Base-by-base conservation (phyloP, 2,797 vertebrate species). In the Australoheros facetus region DNA sequence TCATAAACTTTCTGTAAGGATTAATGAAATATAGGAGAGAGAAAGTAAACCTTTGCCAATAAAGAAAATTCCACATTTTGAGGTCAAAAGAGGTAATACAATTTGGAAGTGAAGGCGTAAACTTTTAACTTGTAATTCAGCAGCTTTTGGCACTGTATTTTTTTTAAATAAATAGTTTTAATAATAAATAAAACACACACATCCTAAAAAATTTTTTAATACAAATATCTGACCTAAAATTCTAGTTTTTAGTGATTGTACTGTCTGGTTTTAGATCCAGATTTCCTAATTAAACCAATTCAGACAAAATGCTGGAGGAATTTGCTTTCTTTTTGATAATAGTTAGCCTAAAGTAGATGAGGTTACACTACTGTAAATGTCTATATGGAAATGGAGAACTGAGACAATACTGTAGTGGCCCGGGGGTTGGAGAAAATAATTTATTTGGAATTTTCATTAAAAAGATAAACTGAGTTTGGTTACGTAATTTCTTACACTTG, bases 1-100 rank as follows among this genome's bases (percentile, higher is more conserved):
- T 28, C 64, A 42, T 77, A 26, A 87, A 91, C 81, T 87, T 92
- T 85, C 76, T 70, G 39, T 72, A 57, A 82, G 64, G 30, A 85
- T 89, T 85, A 87, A 71, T 88, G 16, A 75, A 37, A 72, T 51
- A 55, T 73, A 55, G 39, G 34, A n/a, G 23, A 42, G 53, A 54
- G 30, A 78, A 79, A 82, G 66, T 82, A 66, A 87, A 78, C n/a
- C 70, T 26, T 69, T 74, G 64, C 77, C 79, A 82, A 76, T 81
- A 23, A 79, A 86, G 57, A 64, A 28, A 80, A 82, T 62, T 23
- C 2, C 14, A 9, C 21, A 78, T 71, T 70, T 26, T 73, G n/a
- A 76, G 45, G 56, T 60, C 57, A 56, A 32, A n/a, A 56, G 55
- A 39, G 7, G 4, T 37, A 6, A 64, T 54, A 21, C 5, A 71